Base-by-base conservation (phyloP, 2,113 vertebrate species). In the Stictonetta naevosa region DNA sequence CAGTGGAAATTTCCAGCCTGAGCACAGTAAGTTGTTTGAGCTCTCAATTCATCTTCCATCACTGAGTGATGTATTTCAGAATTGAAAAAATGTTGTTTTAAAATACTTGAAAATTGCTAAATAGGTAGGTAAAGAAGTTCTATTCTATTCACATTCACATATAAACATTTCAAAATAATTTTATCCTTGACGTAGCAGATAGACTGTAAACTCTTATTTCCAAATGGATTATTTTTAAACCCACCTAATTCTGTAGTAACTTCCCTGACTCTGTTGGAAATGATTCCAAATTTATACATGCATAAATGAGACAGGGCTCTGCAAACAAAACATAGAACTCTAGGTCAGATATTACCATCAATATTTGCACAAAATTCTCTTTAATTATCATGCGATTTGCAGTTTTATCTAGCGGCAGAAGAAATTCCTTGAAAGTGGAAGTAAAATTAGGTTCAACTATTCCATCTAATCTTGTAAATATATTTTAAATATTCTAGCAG, bases 401-500 rank as follows among this genome's bases (percentile, higher is more conserved):
- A 31, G 1, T 76, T 90, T 83, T 18, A 73, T 72, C 82, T 25
- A 21, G 28, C 3, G 11, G 81, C 82, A 90, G 74, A 34, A 71
- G 28, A 85, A 53, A 89, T 63, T 53, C 74, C 77, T 79, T 79
- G 71, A 13, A 82, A 91, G 53, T 33, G 34, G 63, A 55, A 83
- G 28, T 86, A 58, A 92, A 95, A 94, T 88, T 19, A 56, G 13
- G 11, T 88, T 82, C 71, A 79, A 82, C 6, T 59, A 23, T 74
- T 67, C 46, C 13, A 50, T 33, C 52, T 94, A 68, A 92, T 79
- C 60, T 2, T 36, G 17, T 22, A 83, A 78, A 74, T 34, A 33
- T 26, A 21, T 55, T 93, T 92, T 83, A 83, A 77, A 71, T 93
- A 81, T 83, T 66, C 44, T 63, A 22, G 33, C 67, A 59, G 3